Evolutionary conservation across 2,888 invertebrate genomes (phyloP).

Genomic region (Patella depressa): DNA sequence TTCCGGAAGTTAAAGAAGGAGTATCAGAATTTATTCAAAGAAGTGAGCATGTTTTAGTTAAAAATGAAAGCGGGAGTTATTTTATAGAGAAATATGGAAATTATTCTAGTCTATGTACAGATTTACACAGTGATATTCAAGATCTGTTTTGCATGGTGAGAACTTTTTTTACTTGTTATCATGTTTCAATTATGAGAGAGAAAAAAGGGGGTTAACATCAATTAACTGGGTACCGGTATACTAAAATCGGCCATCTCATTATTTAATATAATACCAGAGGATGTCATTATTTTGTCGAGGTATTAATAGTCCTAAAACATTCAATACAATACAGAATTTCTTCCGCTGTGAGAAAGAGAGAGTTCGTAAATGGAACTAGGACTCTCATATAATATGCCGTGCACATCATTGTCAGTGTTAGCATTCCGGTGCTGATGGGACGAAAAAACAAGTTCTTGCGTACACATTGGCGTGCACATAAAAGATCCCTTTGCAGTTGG

Average conservation of each 20-base stretch:
- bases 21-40: not conserved
- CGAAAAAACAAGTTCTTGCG: too few species aligned
- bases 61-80: not conserved
- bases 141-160: constrained; percentile 23
- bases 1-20: not conserved
- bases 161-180: not conserved
- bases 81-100: not conserved
- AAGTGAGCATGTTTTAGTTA: not conserved
- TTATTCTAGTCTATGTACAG: not conserved
- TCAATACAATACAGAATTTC: not conserved
- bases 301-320: constrained; percentile 54
- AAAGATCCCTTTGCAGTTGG: too few species aligned
- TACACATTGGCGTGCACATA: too few species aligned
- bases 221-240: constrained; percentile 24
- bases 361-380: too few species aligned
- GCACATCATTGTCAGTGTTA: too few species aligned
- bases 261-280: constrained; percentile 64
- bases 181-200: too few species aligned
- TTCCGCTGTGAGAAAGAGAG: too few species aligned
- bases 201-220: too few species aligned
- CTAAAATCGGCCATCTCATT: constrained; percentile 60
- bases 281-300: constrained; percentile 55
- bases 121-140: not conserved
- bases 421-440: too few species aligned
- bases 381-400: too few species aligned